Evolutionary conservation across 2,888 invertebrate species (phyloP).

Genomic region (Antitype chi): DNA sequence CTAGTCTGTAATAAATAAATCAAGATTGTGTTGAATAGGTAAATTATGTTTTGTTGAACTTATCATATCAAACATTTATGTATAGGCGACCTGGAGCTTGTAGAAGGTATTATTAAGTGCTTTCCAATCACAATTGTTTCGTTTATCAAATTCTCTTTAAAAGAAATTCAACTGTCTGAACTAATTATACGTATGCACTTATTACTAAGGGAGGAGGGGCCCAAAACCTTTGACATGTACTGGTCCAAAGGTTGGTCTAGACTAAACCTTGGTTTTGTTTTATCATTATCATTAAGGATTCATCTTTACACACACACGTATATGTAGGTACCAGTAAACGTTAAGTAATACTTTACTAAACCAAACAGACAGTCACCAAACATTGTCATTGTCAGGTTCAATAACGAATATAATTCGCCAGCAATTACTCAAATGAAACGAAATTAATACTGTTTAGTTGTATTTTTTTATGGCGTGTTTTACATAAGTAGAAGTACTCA

Average conservation of each 20-base stretch:
- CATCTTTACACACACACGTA: neutral
- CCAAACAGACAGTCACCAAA: neutral
- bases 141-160: neutral
- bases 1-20: conserved; percentile 6
- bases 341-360: neutral
- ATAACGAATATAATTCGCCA: neutral
- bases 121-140: neutral
- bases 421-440: neutral
- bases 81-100: neutral
- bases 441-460: neutral
- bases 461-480: neutral
- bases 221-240: too few relatives aligned
- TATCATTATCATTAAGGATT: neutral
- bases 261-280: neutral
- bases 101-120: neutral
- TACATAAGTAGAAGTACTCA: neutral
- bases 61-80: neutral
- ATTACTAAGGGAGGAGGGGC: neutral
- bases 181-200: neutral
- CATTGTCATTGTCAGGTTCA: neutral
- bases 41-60: neutral
- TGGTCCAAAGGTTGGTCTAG: too few relatives aligned
- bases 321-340: neutral
- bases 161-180: neutral
- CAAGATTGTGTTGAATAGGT: conserved; percentile 1